Evolutionary conservation across 2,113 vertebrate genomes (phyloP).

Genomic region (Strix uralensis): DNA sequence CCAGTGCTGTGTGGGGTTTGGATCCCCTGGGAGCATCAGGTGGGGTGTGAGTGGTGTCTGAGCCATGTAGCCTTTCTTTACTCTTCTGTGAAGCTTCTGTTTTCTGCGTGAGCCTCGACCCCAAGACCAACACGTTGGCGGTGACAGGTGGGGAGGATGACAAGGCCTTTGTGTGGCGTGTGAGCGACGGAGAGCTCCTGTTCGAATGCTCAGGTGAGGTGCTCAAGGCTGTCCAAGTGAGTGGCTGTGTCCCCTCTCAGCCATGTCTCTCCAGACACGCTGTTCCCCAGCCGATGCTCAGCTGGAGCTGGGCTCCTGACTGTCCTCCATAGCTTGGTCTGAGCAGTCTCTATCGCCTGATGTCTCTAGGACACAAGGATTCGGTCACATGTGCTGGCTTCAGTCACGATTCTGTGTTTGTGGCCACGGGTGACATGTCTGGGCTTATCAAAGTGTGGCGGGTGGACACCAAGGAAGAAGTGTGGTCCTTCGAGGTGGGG

Average conservation of each 20-base stretch:
- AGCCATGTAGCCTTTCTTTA: background rate
- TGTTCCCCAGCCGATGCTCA: background rate
- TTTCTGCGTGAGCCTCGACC: slow-evolving; percentile 92
- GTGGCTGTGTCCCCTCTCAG: background rate
- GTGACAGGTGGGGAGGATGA: slow-evolving; percentile 95
- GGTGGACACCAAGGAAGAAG: slow-evolving; percentile 85
- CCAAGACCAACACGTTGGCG: slow-evolving; percentile 83
- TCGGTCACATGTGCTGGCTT: slow-evolving; percentile 90
- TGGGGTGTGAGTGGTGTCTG: fast-evolving
- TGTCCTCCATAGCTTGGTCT: fast-evolving
- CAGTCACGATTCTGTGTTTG: slow-evolving; percentile 88
- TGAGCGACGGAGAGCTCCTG: slow-evolving; percentile 88
- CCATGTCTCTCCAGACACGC: fast-evolving
- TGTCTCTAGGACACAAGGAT: slow-evolving; percentile 88
- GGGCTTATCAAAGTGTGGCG: slow-evolving; percentile 96
- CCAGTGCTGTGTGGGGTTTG: fast-evolving
- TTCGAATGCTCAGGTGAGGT: slow-evolving; percentile 89
- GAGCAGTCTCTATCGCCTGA: background rate
- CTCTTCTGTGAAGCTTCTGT: slow-evolving; percentile 72
- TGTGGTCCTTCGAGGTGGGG: slow-evolving; percentile 95
- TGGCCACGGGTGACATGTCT: slow-evolving; percentile 94
- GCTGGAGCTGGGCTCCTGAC: background rate
- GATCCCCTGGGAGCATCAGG: fast-evolving
- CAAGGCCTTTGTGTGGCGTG: slow-evolving; percentile 89
- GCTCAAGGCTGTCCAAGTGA: fast-evolving